A percentile compares a stretch with the other conserved stretches of the same genome.
phyloP scores from a whole-genome alignment of 2,888 invertebrate species.

The Drosophila diplacantha region DNA sequence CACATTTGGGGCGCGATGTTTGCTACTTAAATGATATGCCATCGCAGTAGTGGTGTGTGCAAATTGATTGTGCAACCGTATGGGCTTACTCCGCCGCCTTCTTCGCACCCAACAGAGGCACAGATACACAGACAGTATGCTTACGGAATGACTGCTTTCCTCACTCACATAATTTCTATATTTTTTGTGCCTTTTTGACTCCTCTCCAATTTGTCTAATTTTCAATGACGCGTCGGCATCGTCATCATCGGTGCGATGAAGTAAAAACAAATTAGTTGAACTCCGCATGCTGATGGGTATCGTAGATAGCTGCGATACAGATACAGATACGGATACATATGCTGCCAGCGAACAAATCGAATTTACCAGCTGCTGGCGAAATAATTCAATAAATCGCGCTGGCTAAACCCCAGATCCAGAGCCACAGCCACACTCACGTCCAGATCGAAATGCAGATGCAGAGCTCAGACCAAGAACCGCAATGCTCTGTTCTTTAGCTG shows the following conservation, averaged over 20 bases:
- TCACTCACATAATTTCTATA: conserved; percentile 33
- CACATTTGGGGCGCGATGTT: conserved; percentile 42
- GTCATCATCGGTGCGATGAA: conserved; percentile 41
- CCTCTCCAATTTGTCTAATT: conserved; percentile 70
- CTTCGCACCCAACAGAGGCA: conserved; percentile 17
- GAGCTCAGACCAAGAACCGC: conserved; percentile 17
- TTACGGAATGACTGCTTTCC: conserved; percentile 37
- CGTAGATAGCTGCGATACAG: conserved; percentile 6
- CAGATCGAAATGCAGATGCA: conserved; percentile 16
- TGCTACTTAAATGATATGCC: conserved; percentile 65
- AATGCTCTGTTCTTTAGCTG: conserved; percentile 16
- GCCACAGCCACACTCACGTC: conserved; percentile 31
- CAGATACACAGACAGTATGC: conserved; percentile 11
- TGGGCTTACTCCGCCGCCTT: conserved; percentile 20
- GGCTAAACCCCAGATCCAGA: conserved; percentile 42
- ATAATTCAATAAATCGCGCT: conserved; percentile 70
- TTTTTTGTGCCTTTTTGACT: conserved; percentile 61
- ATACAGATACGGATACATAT: conserved; percentile 21
- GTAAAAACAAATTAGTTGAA: conserved; percentile 64
- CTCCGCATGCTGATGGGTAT: conserved; percentile 42
- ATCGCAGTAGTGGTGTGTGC: conserved; percentile 34
- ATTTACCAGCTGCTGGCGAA: conserved; percentile 71
- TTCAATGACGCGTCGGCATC: conserved; percentile 59
- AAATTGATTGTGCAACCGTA: conserved; percentile 57
- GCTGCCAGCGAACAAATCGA: conserved; percentile 58